phyloP scores from a whole-genome alignment of 2,888 invertebrate genomes.

The Liopterus haemorrhoidalis region DNA sequence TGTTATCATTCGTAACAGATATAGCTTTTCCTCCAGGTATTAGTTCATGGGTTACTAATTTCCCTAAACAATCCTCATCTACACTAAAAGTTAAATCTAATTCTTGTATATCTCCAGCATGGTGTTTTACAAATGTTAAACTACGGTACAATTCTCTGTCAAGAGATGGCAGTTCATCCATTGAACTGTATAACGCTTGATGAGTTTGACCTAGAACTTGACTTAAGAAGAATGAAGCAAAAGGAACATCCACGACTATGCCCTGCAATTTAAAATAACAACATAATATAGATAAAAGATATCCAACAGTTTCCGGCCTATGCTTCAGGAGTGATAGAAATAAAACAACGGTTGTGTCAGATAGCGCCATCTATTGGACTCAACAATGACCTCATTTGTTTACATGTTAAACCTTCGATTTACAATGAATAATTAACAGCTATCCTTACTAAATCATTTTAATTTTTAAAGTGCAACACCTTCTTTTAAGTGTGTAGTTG shows the following conservation, averaged over 20 bases:
- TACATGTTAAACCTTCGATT: no score
- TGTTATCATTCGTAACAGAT: constrained; percentile 93
- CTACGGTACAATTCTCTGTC: constrained; percentile 94
- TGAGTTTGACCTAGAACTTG: constrained; percentile 91
- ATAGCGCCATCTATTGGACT: no score
- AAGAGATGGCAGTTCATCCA: constrained; percentile 95
- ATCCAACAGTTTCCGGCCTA: no score
- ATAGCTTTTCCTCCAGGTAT: constrained; percentile 91
- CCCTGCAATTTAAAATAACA: no score
- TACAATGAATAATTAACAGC: no score
- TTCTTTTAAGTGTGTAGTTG: no score
- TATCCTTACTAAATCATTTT: no score
- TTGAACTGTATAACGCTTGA: constrained; percentile 90
- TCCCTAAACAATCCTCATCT: constrained; percentile 91
- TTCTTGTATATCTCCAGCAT: constrained; percentile 85
- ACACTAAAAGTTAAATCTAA: constrained; percentile 94
- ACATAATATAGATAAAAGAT: no score
- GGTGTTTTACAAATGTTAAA: constrained; percentile 92
- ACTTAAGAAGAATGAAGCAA: constrained; percentile 96
- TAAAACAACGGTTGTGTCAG: no score
- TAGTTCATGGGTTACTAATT: constrained; percentile 89
- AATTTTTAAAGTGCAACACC: no score
- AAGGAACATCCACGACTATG: constrained; percentile 96
- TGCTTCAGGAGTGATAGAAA: no score
- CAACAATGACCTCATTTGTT: no score